Base-by-base conservation (phyloP, 2,113 vertebrate species). In the Ceuthmochares aereus region DNA sequence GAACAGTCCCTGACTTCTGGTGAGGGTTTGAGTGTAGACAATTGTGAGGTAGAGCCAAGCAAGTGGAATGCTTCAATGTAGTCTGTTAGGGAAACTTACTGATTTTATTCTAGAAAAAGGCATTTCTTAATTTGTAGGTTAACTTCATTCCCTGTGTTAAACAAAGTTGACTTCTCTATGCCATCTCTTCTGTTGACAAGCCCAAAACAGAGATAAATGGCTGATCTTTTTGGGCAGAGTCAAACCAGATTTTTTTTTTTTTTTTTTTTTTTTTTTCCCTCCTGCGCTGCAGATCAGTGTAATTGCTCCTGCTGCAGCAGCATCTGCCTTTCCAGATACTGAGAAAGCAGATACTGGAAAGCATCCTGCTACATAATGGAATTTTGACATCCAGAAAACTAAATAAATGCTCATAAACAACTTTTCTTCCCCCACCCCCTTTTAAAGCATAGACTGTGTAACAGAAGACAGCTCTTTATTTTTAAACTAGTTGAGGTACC, bases 301-400 rank as follows among this genome's bases (percentile, higher is more conserved):
- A 93, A 96, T 63, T 93, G 42, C 79, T 88, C 68, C 47, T 89
- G 34, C 76, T 87, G 73, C 68, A 90, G 64, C 42, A 95, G 74
- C 89, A 95, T 78, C 79, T 93, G 86, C 79, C 60, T 86, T 80
- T 81, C 83, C 91, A 95, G 52, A 88, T 32, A 94, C 55, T 40
- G 26, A 92, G 89, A 96, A 80, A 80, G 54, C 87, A 87, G 64
- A 93, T 25, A 89, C 36, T 81, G 74, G 81, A 93, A 94, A 88
- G 37, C 70, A 62, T 67, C n/a, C 59, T 86, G 64, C 63, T 67
- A 75, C 30, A 40, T 75, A 91, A 95, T 32, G 47, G 64, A 76
- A 94, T 79, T 91, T 47, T 43, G 56, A 90, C 20, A 51, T 60
- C 20, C 47, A 87, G 42, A 84, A 76, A 58, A 74, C 55, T 79